Conservation (phyloP, 92 coral and sea anemone genomes). For the Pocillopora grandis region DNA sequence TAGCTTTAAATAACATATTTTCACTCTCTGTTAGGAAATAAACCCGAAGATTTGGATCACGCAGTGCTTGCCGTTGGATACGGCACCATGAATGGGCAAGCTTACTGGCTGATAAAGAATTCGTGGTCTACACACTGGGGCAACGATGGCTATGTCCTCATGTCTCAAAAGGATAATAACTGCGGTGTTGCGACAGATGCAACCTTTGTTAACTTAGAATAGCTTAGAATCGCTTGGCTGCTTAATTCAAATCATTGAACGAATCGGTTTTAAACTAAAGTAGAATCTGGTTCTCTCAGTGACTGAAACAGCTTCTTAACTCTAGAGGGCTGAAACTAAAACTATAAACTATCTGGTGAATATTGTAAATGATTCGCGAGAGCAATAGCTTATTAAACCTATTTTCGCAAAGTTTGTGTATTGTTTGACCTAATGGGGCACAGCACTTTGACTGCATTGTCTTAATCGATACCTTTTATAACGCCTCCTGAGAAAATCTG, state of each 20-base stretch:
- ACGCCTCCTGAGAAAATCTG: not conserved
- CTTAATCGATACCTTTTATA: too few species aligned
- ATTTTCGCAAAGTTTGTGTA: not conserved
- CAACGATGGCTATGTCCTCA: conserved; percentile 86
- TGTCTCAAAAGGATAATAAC: conserved; percentile 95
- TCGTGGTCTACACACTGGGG: conserved; percentile 99
- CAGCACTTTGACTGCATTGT: too few species aligned
- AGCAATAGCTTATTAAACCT: not conserved
- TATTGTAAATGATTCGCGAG: not conserved
- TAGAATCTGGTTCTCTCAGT: too few species aligned
- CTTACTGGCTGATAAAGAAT: conserved; percentile 95
- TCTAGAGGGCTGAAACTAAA: too few species aligned
- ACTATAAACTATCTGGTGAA: not conserved
- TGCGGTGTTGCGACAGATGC: conserved; percentile 99
- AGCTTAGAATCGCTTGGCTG: not conserved
- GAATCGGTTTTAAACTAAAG: not conserved
- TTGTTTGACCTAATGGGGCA: not conserved
- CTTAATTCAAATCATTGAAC: not conserved
- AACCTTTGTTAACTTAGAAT: conserved; percentile 81
- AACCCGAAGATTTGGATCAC: conserved; percentile 85
- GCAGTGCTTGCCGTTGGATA: conserved; percentile 98
- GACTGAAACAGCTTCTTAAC: too few species aligned
- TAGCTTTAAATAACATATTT: not conserved
- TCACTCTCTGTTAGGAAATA: conserved; percentile 65
- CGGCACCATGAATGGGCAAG: conserved; percentile 81